Base-by-base conservation (phyloP, 2,113 vertebrate species). In the Orycteropus afer region DNA sequence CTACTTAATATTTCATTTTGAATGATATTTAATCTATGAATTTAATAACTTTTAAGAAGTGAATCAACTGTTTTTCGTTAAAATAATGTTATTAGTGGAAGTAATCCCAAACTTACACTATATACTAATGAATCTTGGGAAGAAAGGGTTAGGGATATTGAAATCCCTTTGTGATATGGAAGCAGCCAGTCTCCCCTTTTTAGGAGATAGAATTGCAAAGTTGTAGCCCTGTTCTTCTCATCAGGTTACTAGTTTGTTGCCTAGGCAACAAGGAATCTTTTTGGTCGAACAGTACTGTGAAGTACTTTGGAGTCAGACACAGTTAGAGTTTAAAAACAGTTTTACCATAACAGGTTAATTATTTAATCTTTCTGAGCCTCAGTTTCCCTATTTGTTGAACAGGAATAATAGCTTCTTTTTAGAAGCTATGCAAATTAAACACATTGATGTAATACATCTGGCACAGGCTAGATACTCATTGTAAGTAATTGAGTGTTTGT, bases 31-130 rank as follows among this genome's bases (percentile, higher is more conserved):
- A 92, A 86, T 86, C 37, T 91, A 73, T 78, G 25, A 96, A 25
- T 90, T 34, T 78, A 65, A 73, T 89, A 53, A 27, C 79, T 96
- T 90, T 95, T 83, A 69, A 89, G 77, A 96, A 94, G 74, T 89
- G 4, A 89, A 53, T 76, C 34, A 42, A 5, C 45, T 91, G 4
- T 91, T 51, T 91, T 91, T 89, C 47, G 42, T 69, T 92, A 89
- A 94, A 53, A 34, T 86, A 13, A 45, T 92, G 23, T 18, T 80
- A 20, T 82, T 49, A 81, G 18, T 92, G 22, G 13, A 47, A 67
- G 63, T 79, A 81, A 42, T 65, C 37, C 25, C 47, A 69, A 74
- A 67, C 7, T n/a, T n/a, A n/a, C n/a, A n/a, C n/a, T n/a, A 65
- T 81, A 53, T 0, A 57, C 17, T 78, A 14, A 49, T 78, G 67